These are phyloP conservation scores for Diploscapter pachys DNA, from an alignment of 1,140 invertebrate species.

Conservation along the genomic window DNA sequence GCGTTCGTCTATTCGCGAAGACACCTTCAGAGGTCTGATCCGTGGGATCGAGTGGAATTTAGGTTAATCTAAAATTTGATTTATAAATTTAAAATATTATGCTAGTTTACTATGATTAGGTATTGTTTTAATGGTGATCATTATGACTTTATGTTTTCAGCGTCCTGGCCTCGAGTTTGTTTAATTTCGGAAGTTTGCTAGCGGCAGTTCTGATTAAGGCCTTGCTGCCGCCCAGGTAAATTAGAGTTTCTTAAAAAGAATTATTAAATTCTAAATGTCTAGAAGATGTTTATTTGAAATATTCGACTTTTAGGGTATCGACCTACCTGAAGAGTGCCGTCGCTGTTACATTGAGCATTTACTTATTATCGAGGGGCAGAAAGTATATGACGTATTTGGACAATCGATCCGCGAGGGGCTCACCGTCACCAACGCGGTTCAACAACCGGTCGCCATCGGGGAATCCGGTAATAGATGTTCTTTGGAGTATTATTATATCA, in stretches of 20 bases:
- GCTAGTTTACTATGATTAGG: neutral
- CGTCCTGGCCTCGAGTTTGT: conserved; percentile 59
- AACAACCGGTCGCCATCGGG: too few relatives aligned
- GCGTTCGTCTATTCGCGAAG: conserved; percentile 40
- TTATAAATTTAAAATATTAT: too few relatives aligned
- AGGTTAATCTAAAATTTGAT: conserved; percentile 3
- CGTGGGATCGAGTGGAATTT: conserved; percentile 28
- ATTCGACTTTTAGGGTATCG: conserved; percentile 1
- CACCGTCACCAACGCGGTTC: conserved; percentile 21
- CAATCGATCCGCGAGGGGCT: conserved; percentile 4
- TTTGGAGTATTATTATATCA: too few relatives aligned
- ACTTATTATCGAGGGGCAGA: conserved; percentile 13
- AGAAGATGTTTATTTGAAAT: neutral
- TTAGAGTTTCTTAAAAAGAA: too few relatives aligned
- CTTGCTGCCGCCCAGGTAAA: conserved; percentile 66
- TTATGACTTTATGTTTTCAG: conserved; percentile 15
- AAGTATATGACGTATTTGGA: conserved; percentile 25
- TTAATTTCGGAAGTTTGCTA: conserved; percentile 72
- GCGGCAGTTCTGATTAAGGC: conserved; percentile 71
- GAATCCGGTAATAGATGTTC: too few relatives aligned
- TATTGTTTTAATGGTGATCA: neutral
- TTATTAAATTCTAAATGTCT: too few relatives aligned
- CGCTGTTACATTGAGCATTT: conserved; percentile 14
- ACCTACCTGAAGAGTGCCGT: conserved; percentile 12
- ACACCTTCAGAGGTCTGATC: conserved; percentile 29